Conservation (phyloP, 2,113 vertebrate species). For the Gnathonemus longibarbis region DNA sequence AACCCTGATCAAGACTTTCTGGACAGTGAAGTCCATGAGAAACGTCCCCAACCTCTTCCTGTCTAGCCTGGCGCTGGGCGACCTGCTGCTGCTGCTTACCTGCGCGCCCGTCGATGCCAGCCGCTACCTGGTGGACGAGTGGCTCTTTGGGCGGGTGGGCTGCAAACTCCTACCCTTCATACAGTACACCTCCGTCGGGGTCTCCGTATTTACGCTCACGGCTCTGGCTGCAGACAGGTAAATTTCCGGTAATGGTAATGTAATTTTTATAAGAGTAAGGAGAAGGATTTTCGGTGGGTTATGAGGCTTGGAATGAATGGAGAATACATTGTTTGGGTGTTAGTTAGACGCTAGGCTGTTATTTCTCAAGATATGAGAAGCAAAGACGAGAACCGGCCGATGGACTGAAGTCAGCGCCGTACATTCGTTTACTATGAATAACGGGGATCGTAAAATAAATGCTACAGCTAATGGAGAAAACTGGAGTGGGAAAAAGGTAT, state of each 20-base stretch:
- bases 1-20: slow-evolving; percentile 90
- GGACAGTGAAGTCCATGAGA: slow-evolving; percentile 78
- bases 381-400: neutral
- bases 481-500: neutral
- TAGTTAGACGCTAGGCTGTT: neutral
- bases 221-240: slow-evolving; percentile 96
- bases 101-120: slow-evolving; percentile 96
- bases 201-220: slow-evolving; percentile 94
- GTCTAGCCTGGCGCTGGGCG: slow-evolving; percentile 88
- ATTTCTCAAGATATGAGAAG: neutral
- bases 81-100: slow-evolving; percentile 83
- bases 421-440: neutral
- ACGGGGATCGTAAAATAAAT: neutral
- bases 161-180: slow-evolving; percentile 96
- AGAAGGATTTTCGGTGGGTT: neutral
- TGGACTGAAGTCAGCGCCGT: neutral
- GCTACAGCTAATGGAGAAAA: neutral
- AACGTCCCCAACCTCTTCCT: slow-evolving; percentile 90
- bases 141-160: slow-evolving; percentile 87
- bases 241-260: slow-evolving; percentile 19
- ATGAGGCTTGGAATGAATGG: neutral
- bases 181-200: slow-evolving; percentile 92
- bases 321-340: neutral
- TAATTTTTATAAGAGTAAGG: neutral
- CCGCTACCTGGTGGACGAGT: slow-evolving; percentile 81